Evolutionary conservation across 1,140 invertebrate species (phyloP), one percentile per base, ranked within the genome.

Genomic region (Drosophila parabipectinata): DNA sequence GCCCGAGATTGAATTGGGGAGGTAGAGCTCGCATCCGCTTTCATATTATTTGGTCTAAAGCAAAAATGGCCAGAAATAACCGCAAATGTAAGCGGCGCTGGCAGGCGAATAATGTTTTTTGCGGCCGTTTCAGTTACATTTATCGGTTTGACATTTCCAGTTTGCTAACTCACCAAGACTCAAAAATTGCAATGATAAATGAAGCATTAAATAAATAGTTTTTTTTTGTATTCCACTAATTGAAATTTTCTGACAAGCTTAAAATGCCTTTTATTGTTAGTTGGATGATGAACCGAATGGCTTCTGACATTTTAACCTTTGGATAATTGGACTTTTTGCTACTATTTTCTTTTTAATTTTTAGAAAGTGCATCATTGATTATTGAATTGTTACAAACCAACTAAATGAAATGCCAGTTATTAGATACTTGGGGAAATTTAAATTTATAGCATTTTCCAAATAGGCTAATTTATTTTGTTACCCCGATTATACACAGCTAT

Each of bases 141-240:
- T 75, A 55, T 72, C 41, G 79, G 69, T 75, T 82, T 82, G 75
- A 75, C 71, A 83, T 78, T 74, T 69, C 12, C 58, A 57, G 41
- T 15, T 51, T 21, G 30, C 28, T 21, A 24, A 66, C 50, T 30
- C 39, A n/a, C 41, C 41, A 56, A 28, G 24, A 32, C n/a, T 8
- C n/a, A 32, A 26, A 39, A 6, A 7, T 37, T 37, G 0, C 12
- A 37, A 37, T 37, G 34, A 12, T 37, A 37, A 37, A 37, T 37
- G 41, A 44, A 32, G 8, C 24, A 14, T 2, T 0, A 44, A 44
- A 44, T 15, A 32, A 30, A 52, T 15, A 2, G 6, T 32, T 51
- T 15, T 30, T 68, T 28, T 67, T 48, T 26, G 15, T 39, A 60
- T 28, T 52, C 6, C 9, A 18, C 30, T 51, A 59, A 48, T 47